Evolutionary conservation across 92 coral and sea anemone genomes (phyloP), one percentile per base, ranked within the genome.

Genomic region (Bergia sp.): DNA sequence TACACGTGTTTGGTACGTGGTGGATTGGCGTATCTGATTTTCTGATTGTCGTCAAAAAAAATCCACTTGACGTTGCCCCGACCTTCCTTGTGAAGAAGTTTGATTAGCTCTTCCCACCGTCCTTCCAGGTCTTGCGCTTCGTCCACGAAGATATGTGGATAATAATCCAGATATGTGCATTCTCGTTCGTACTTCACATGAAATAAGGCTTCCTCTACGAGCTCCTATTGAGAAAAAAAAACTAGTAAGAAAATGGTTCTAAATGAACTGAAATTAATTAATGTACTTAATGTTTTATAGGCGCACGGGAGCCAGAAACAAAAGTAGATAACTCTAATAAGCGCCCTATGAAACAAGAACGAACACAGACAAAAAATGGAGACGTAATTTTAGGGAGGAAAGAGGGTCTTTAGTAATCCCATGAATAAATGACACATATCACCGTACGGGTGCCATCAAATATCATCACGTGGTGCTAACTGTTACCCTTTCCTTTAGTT

Each of bases 71-170:
- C 73, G 66, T 89, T 80, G 5, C 37, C 37, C 0, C 1, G 81
- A 18, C 88, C 91, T 82, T 82, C 53, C 40, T 73, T 89, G 61
- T 89, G 91, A 42, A 89, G 61, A 7, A 82, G 39, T n/a, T 89
- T 81, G 55, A 89, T 81, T 23, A 89, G 64, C 0, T 37, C 21
- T 20, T 89, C 82, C 91, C 91, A 89, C 39, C 49, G 69, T 13
- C 91, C 91, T 64, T 65, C 80, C 58, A 89, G n/a, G 55, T 47
- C 87, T 61, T 89, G 91, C 13, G 87, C 91, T 75, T 89, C 91
- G 44, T 89, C 91, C 12, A 89, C 71, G 73, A 89, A 89, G 10
- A 89, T 81, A 67, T 67, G 73, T 9, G 73, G 73, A 36, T 67
- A 67, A 8, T 36, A 6, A 37, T 36, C 0, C 20, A 67, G 36